phyloP scores from a whole-genome alignment of 2,113 vertebrate genomes.

The Phasianus colchicus region DNA sequence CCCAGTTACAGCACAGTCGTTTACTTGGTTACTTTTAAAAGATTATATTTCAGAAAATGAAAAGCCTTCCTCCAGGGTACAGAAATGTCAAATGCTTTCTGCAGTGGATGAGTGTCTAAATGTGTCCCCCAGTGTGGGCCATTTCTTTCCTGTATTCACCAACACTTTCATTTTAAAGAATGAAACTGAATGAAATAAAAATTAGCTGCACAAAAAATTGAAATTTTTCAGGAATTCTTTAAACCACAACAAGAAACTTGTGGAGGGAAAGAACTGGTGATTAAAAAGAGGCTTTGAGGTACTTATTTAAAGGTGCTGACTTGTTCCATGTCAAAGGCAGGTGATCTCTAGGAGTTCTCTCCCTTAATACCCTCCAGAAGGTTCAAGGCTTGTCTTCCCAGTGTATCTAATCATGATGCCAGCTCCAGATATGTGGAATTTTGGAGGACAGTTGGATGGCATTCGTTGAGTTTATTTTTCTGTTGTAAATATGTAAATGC shows the following conservation, averaged over 20 bases:
- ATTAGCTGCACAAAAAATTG: neutral
- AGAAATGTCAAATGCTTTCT: neutral
- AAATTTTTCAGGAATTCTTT: neutral
- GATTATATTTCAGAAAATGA: neutral
- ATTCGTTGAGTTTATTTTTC: neutral
- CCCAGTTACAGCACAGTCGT: neutral
- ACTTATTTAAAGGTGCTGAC: neutral
- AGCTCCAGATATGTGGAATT: rapidly evolving
- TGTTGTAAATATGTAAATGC: neutral
- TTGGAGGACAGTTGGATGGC: neutral
- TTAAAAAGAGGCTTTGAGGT: neutral
- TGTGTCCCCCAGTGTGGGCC: neutral
- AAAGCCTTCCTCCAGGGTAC: neutral
- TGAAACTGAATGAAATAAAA: neutral
- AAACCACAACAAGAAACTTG: neutral
- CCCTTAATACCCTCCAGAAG: neutral
- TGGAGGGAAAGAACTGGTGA: neutral
- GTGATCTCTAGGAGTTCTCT: neutral
- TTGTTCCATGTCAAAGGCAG: neutral
- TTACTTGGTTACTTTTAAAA: neutral
- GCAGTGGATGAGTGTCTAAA: neutral
- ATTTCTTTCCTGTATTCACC: neutral
- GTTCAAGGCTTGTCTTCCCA: neutral
- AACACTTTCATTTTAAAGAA: neutral
- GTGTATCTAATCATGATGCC: neutral